Base-by-base conservation (phyloP, 2,888 invertebrate species). In the Dendrolimus houi region DNA sequence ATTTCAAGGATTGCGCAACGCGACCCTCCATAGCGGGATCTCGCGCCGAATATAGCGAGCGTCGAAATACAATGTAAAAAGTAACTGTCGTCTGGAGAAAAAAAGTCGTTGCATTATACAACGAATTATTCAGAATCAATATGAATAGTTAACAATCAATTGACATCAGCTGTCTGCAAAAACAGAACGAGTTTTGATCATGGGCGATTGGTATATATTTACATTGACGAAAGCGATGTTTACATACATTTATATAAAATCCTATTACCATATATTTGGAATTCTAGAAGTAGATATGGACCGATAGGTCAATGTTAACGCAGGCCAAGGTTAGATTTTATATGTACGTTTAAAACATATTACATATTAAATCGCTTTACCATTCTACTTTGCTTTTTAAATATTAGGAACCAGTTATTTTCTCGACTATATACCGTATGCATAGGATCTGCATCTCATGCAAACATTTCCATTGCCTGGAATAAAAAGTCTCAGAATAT, bases 1-100 rank as follows among this genome's bases (percentile, higher is more conserved):
- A 81, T 81, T 80, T 80, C 76, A 77, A 69, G 64, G 65, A 79
- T 85, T 84, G 72, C 75, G 72, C 75, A 82, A 79, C 64, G 61
- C 62, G 66, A 66, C 62, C 67, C 73, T 68, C 64, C 65, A 64
- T 71, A 70, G 63, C 66, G 66, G 71, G 67, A 67, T 57, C 54
- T 57, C 63, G 62, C 62, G 63, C 69, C 65, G 53, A 67, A 71
- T 71, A 70, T 71, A 68, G 71, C 59, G 58, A 62, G 61, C 65
- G 60, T 64, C 61, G 64, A 69, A 67, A 52, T 41, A 54, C 54
- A 54, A 55, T 12, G 54, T 40, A 52, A 54, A 55, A 54, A 29
- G 53, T 58, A 47, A 47, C 47, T 47, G 47, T 47, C 9, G 9
- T 47, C 9, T 47, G 29, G 29, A 10, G 2, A 47, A 47, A 47